These are phyloP conservation scores for Apteryx owenii DNA, from an alignment of 2,113 vertebrate genomes.

Conservation along the genomic window DNA sequence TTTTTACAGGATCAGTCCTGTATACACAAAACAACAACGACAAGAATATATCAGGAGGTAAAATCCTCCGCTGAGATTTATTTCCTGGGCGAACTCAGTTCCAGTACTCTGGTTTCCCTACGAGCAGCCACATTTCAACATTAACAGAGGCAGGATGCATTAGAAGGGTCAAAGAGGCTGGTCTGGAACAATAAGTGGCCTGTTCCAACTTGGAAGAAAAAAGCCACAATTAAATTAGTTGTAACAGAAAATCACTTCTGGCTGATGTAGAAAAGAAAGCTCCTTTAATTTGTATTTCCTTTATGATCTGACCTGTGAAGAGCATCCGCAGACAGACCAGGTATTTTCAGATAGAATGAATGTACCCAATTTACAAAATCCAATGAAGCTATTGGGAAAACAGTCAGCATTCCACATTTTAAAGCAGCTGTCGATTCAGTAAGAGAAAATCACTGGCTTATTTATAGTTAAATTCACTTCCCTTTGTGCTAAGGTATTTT, in stretches of 20 bases:
- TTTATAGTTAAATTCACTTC: background rate
- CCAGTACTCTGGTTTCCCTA: background rate
- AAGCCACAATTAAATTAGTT: background rate
- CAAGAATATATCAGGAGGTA: background rate
- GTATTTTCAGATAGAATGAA: background rate
- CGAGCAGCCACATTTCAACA: background rate
- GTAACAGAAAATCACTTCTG: background rate
- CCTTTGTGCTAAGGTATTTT: background rate
- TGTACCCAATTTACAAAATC: background rate
- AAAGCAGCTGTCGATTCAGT: background rate
- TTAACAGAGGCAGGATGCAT: background rate
- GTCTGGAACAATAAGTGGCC: background rate
- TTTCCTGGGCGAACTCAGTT: background rate
- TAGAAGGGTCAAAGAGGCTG: background rate
- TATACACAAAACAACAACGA: background rate
- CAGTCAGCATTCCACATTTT: background rate
- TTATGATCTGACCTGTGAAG: background rate
- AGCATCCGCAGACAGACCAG: background rate
- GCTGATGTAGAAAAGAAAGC: background rate
- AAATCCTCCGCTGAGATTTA: background rate
- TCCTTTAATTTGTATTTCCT: background rate
- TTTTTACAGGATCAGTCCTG: background rate
- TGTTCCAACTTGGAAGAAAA: background rate
- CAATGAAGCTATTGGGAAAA: slow-evolving; percentile 13
- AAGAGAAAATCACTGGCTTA: background rate